Percentiles rank a stretch among this genome's conserved stretches.
Evolutionary conservation across 2,888 invertebrate genomes (phyloP).

Genomic region (Drosophila pegasa): DNA sequence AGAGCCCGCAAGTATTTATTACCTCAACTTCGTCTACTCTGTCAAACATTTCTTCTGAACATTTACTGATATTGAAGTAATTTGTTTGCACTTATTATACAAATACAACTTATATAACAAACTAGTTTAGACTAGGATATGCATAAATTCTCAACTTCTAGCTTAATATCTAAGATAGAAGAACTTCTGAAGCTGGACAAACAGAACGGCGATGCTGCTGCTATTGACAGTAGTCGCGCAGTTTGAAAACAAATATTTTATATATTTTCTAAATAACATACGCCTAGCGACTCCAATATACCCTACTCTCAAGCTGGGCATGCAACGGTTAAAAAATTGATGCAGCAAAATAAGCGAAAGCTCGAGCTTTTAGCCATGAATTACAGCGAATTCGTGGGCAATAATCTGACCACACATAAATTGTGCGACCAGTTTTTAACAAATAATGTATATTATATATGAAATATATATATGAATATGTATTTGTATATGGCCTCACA

Average conservation of each 20-base stretch:
- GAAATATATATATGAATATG: constrained; percentile 13
- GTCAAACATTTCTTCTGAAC: not conserved
- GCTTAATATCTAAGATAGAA: not conserved
- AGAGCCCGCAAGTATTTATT: not conserved
- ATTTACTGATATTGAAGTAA: no score
- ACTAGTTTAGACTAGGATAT: not conserved
- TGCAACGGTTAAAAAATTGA: not conserved
- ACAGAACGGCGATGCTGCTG: not conserved
- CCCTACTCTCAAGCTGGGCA: not conserved
- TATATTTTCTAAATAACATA: no score
- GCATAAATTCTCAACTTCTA: not conserved
- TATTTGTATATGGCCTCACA: constrained; percentile 39
- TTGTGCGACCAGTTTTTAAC: constrained; percentile 57
- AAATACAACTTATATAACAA: no score
- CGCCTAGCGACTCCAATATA: not conserved
- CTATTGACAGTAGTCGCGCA: not conserved
- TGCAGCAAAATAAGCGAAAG: constrained; percentile 1
- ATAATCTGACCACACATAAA: constrained; percentile 82
- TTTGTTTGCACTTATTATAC: no score
- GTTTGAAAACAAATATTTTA: not conserved
- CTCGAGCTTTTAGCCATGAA: constrained; percentile 59
- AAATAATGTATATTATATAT: constrained; percentile 22
- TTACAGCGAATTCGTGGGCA: constrained; percentile 66
- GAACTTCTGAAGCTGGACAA: not conserved
- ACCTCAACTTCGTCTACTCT: not conserved